Evolutionary conservation across 2,113 vertebrate genomes (phyloP), one percentile per base, ranked within the genome.

Genomic region (Pseudopodoces humilis): DNA sequence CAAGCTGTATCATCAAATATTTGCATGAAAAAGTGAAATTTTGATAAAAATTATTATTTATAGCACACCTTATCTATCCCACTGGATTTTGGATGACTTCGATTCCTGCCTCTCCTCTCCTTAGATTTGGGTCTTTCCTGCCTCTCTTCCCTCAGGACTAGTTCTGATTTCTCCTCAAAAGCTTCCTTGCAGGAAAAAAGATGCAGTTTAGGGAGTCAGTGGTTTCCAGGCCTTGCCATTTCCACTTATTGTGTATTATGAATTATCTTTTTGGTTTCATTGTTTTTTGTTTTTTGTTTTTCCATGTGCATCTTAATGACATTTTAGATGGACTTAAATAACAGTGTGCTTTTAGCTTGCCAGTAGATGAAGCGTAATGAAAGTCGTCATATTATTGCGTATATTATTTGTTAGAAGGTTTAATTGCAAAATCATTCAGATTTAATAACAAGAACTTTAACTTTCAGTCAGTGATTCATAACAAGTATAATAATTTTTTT

Each of bases 161-260:
- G 18, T 58, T 43, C 3, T 59, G 23, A 39, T 65, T 58, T 22
- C 6, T 74, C 7, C 18, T 65, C 23, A 58, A 55, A 58, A 64
- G 11, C 33, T 50, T 58, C 16, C 56, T n/a, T 62, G 33, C 6
- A 19, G 35, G 24, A 64, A 65, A 84, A 71, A 27, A 22, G 11
- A 23, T 43, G 7, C 10, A 15, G 3, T n/a, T 79, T 52, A 43
- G 12, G 20, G 33, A 9, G 5, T 25, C 1, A 0, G 4, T 55
- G 30, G 5, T 17, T 76, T 68, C 53, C 31, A 72, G 30, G 33
- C 8, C 12, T 60, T 77, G 21, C 35, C 47, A 23, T 67, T 60
- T n/a, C 20, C 53, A 25, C 7, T 71, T 69, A 25, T 0, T 50
- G 25, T 31, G 7, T 46, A 19, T 28, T 44, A 28, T 15, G 8